Evolutionary conservation across 2,797 vertebrate genomes (phyloP).

Genomic region (Sebastes hubbsi): DNA sequence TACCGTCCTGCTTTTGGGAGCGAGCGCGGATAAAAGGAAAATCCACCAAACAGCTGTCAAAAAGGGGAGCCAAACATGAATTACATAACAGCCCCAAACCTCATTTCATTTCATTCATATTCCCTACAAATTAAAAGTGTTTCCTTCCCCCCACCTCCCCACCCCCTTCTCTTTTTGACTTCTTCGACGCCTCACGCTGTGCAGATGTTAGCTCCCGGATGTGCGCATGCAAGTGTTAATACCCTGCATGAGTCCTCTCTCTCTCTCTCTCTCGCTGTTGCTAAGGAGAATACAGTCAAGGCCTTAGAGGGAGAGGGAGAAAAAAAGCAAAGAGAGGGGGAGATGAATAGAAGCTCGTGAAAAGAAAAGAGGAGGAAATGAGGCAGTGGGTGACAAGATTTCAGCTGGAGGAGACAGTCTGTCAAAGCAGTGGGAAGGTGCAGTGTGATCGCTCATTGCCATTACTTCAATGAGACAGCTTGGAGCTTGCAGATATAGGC

Average conservation of each 20-base stretch:
- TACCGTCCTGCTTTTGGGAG: constrained; percentile 27
- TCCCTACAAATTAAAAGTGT: constrained; percentile 34
- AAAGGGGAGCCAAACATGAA: constrained; percentile 52
- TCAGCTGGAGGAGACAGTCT: constrained; percentile 64
- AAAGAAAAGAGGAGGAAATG: constrained; percentile 69
- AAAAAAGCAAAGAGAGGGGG: background rate
- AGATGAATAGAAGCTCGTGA: constrained; percentile 49
- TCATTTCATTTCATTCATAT: constrained; percentile 43
- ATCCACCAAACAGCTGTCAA: constrained; percentile 69
- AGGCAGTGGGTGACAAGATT: constrained; percentile 61
- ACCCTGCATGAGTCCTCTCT: constrained; percentile 52
- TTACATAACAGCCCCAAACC: constrained; percentile 55
- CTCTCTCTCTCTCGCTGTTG: constrained; percentile 66
- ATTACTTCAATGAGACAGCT: constrained; percentile 19
- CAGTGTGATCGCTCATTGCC: constrained; percentile 31
- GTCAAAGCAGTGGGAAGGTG: constrained; percentile 58
- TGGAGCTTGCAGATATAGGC: background rate
- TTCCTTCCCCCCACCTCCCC: background rate
- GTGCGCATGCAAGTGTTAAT: constrained; percentile 64
- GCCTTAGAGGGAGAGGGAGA: constrained; percentile 22
- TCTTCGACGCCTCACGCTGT: constrained; percentile 43
- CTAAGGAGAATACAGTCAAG: constrained; percentile 75
- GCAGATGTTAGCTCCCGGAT: constrained; percentile 75
- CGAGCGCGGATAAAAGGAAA: constrained; percentile 43
- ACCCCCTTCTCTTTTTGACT: constrained; percentile 27